A percentile compares a stretch with the other conserved stretches of the same genome.
These are phyloP conservation scores for Chaetophractus vellerosus DNA, from an alignment of 2,797 vertebrate species.

Conservation along the genomic window DNA sequence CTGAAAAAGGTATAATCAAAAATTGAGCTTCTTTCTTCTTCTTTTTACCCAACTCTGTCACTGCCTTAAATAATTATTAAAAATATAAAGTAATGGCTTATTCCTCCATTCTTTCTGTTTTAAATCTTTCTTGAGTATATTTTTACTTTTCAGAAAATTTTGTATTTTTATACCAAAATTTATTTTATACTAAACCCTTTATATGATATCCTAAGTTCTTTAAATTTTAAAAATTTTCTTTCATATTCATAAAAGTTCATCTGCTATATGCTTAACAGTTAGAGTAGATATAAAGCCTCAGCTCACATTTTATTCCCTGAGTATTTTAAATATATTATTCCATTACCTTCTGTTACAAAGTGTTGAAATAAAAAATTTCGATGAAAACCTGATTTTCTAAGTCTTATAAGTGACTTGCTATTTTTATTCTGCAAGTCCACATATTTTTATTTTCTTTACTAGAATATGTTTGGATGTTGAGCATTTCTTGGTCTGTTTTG, in stretches of 20 bases:
- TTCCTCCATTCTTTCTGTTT: constrained; percentile 11
- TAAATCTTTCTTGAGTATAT: neutral
- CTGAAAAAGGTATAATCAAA: neutral
- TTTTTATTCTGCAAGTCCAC: neutral
- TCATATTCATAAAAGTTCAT: neutral
- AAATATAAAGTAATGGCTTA: neutral
- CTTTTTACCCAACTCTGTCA: neutral
- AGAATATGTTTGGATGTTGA: neutral
- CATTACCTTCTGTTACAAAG: neutral
- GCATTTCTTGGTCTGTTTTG: neutral
- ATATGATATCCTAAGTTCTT: neutral
- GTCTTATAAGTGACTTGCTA: neutral
- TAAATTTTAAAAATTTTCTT: constrained; percentile 14
- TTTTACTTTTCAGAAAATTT: neutral
- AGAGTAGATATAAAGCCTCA: neutral
- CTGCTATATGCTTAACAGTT: neutral
- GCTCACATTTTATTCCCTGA: neutral
- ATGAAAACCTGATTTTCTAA: neutral
- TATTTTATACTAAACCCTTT: constrained; percentile 30
- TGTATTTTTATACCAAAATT: neutral
- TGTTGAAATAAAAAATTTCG: neutral
- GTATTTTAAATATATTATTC: neutral
- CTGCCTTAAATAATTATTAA: neutral
- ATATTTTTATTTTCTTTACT: neutral
- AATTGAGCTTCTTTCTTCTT: too few species aligned